phyloP scores from a whole-genome alignment of 2,888 invertebrate genomes.

The Drosophila kuntzei region DNA sequence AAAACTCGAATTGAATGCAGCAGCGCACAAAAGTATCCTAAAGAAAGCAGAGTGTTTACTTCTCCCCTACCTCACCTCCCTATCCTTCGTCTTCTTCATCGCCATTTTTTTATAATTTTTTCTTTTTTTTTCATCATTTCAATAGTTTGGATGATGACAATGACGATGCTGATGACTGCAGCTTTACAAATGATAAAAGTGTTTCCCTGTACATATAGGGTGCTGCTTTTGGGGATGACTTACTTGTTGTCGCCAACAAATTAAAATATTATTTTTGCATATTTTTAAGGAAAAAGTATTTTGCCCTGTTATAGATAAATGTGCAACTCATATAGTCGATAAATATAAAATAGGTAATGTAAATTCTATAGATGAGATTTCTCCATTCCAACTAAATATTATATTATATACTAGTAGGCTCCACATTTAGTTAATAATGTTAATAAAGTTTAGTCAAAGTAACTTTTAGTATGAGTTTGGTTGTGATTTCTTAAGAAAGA shows the following conservation, averaged over 20 bases:
- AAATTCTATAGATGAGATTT: background rate
- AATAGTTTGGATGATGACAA: slow-evolving; percentile 43
- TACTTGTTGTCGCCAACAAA: slow-evolving; percentile 59
- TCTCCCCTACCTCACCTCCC: background rate
- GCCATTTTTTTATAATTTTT: background rate
- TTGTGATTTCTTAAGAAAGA: too few species aligned
- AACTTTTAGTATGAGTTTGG: too few species aligned
- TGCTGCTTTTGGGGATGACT: slow-evolving; percentile 7
- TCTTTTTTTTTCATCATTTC: slow-evolving; percentile 13
- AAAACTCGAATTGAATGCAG: slow-evolving; percentile 30
- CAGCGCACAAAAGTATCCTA: slow-evolving; percentile 63
- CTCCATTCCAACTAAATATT: background rate
- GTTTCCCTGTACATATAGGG: background rate
- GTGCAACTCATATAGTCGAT: background rate
- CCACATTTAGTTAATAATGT: too few species aligned
- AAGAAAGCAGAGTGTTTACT: slow-evolving; percentile 22
- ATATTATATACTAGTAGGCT: too few species aligned
- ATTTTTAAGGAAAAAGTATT: slow-evolving; percentile 64
- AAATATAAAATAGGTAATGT: background rate
- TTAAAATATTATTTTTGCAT: slow-evolving; percentile 83
- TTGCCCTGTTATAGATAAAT: slow-evolving; percentile 13
- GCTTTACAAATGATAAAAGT: slow-evolving; percentile 17
- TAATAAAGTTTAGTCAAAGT: too few species aligned
- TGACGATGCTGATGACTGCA: slow-evolving; percentile 47
- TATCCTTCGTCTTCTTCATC: background rate